These are phyloP conservation scores for Egretta garzetta DNA, from an alignment of 2,113 vertebrate genomes.

Conservation along the genomic window DNA sequence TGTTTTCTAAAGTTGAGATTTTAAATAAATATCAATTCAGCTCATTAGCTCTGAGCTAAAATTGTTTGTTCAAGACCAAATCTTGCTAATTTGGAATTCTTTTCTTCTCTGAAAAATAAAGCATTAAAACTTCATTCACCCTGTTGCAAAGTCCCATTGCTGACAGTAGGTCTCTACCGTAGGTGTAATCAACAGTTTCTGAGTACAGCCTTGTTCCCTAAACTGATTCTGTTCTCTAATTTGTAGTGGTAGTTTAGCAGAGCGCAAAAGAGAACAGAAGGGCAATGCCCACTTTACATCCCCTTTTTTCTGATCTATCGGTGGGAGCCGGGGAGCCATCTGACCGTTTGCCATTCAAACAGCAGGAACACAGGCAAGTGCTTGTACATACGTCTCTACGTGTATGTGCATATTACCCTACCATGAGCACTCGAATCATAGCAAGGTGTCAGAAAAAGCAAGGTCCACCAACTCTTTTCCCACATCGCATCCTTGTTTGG, in stretches of 20 bases:
- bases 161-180: background rate
- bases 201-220: background rate
- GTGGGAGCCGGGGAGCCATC: background rate
- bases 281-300: background rate
- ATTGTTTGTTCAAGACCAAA: background rate
- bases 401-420: background rate
- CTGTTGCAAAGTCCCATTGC: background rate
- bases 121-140: background rate
- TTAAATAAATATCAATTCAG: background rate
- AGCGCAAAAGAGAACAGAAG: background rate
- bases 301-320: background rate
- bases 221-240: background rate
- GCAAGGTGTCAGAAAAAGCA: background rate
- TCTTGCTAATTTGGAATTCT: background rate
- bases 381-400: fast-evolving
- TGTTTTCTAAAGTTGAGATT: background rate
- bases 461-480: background rate
- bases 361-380: background rate
- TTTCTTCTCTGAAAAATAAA: background rate
- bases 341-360: background rate
- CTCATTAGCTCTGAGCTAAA: background rate
- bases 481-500: background rate
- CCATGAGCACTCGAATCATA: background rate
- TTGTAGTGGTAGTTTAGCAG: background rate
- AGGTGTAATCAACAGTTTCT: background rate